These are phyloP conservation scores for Helicoverpa armigera DNA, from an alignment of 1,140 invertebrate genomes.

Conservation along the genomic window DNA sequence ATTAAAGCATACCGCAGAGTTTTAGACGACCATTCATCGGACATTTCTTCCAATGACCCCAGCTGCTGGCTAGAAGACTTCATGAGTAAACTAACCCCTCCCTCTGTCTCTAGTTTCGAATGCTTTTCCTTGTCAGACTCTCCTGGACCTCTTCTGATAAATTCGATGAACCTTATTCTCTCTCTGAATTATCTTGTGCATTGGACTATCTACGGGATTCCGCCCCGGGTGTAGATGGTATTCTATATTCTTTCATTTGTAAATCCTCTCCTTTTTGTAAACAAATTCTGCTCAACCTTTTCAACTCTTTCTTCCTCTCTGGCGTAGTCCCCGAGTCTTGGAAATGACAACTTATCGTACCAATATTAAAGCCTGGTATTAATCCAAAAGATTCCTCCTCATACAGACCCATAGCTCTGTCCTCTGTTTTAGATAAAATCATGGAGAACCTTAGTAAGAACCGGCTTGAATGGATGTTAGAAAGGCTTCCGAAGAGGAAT, in stretches of 20 bases:
- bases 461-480: slow-evolving; percentile 53
- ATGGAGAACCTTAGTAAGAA: slow-evolving; percentile 58
- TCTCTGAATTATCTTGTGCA: not conserved
- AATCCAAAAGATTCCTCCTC: slow-evolving; percentile 44
- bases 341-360: slow-evolving; percentile 60
- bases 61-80: slow-evolving; percentile 49
- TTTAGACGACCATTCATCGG: not conserved
- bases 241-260: no score
- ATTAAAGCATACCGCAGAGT: slow-evolving; percentile 52
- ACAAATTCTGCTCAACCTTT: slow-evolving; percentile 41
- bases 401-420: slow-evolving; percentile 58
- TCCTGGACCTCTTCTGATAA: not conserved
- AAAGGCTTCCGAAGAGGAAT: slow-evolving; percentile 60
- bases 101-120: slow-evolving; percentile 47
- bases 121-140: not conserved
- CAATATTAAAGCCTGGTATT: slow-evolving; percentile 60
- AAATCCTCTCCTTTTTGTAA: not conserved
- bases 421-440: slow-evolving; percentile 56
- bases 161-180: not conserved
- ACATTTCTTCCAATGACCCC: slow-evolving; percentile 15
- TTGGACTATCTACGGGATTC: slow-evolving; percentile 44
- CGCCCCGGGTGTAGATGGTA: slow-evolving; percentile 35
- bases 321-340: slow-evolving; percentile 50
- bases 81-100: slow-evolving; percentile 53
- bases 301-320: slow-evolving; percentile 48